These are phyloP conservation scores for Dynastes grantii DNA, from an alignment of 2,888 invertebrate genomes.

Conservation along the genomic window DNA sequence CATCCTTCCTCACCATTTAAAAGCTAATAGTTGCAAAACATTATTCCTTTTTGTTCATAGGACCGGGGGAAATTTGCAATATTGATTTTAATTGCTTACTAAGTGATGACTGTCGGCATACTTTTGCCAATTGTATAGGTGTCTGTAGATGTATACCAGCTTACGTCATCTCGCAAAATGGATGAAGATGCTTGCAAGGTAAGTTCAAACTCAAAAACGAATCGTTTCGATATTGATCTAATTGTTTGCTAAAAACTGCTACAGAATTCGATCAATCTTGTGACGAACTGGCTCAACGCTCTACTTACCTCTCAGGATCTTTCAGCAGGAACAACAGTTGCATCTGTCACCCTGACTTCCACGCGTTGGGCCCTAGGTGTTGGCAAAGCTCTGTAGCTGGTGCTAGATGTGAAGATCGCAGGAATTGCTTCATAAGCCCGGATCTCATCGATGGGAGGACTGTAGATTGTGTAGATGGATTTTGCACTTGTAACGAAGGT, in stretches of 20 bases:
- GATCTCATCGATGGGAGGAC: slow-evolving; percentile 53
- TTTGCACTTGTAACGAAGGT: slow-evolving; percentile 64
- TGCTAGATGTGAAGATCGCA: slow-evolving; percentile 60
- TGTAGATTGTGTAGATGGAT: slow-evolving; percentile 61
- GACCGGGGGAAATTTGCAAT: slow-evolving; percentile 63
- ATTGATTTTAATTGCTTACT: slow-evolving; percentile 64
- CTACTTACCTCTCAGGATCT: slow-evolving; percentile 61
- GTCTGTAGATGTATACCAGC: slow-evolving; percentile 64
- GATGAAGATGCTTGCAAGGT: slow-evolving; percentile 65
- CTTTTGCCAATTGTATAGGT: slow-evolving; percentile 62
- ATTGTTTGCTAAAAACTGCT: slow-evolving; percentile 60
- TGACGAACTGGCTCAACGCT: slow-evolving; percentile 65
- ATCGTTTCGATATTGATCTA: too few relatives aligned
- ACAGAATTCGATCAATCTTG: slow-evolving; percentile 64
- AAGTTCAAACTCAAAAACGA: neutral
- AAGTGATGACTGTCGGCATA: slow-evolving; percentile 62
- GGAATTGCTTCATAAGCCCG: slow-evolving; percentile 62
- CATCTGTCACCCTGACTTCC: slow-evolving; percentile 61
- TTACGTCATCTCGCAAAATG: slow-evolving; percentile 62
- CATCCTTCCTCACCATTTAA: too few relatives aligned
- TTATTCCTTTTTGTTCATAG: slow-evolving; percentile 56
- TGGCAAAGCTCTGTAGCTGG: slow-evolving; percentile 60
- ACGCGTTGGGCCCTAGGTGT: slow-evolving; percentile 62
- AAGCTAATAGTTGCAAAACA: too few relatives aligned
- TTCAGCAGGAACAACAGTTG: slow-evolving; percentile 62